Conservation (phyloP, 2,888 invertebrate genomes). For the Peribatodes rhomboidaria region DNA sequence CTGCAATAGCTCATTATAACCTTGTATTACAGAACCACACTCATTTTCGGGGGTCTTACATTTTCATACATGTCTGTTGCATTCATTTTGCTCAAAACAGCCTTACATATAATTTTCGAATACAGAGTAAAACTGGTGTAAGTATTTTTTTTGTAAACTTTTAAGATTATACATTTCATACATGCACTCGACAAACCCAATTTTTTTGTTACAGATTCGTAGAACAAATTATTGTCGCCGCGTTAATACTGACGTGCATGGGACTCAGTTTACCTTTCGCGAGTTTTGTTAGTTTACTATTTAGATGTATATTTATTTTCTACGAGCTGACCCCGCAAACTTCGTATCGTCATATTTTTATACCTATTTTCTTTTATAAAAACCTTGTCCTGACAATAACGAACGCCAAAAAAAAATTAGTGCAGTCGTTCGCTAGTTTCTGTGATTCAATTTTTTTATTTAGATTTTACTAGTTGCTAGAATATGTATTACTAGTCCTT, state of each 20-base stretch:
- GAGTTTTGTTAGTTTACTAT: too few species aligned
- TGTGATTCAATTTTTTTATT: too few species aligned
- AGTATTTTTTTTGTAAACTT: slow-evolving; percentile 51
- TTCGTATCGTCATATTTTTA: too few species aligned
- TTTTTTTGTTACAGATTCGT: slow-evolving; percentile 62
- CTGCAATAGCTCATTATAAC: not conserved
- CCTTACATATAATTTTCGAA: slow-evolving; percentile 78
- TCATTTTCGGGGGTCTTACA: slow-evolving; percentile 71
- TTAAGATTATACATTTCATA: too few species aligned
- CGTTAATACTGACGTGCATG: slow-evolving; percentile 66
- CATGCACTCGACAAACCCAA: too few species aligned
- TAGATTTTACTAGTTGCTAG: too few species aligned
- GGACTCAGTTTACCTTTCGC: slow-evolving; percentile 66
- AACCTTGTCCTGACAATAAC: too few species aligned
- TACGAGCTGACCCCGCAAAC: too few species aligned
- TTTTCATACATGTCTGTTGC: slow-evolving; percentile 73
- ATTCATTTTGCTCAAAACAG: slow-evolving; percentile 69
- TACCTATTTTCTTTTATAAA: too few species aligned
- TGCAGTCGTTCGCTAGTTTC: too few species aligned
- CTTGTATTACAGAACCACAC: slow-evolving; percentile 58
- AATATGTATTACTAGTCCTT: not conserved
- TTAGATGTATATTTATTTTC: too few species aligned
- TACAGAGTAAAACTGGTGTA: slow-evolving; percentile 78
- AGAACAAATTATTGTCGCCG: slow-evolving; percentile 70
- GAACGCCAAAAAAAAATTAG: too few species aligned